phyloP scores from a whole-genome alignment of 2,113 vertebrate genomes.

The Apistogramma diplotaenia region DNA sequence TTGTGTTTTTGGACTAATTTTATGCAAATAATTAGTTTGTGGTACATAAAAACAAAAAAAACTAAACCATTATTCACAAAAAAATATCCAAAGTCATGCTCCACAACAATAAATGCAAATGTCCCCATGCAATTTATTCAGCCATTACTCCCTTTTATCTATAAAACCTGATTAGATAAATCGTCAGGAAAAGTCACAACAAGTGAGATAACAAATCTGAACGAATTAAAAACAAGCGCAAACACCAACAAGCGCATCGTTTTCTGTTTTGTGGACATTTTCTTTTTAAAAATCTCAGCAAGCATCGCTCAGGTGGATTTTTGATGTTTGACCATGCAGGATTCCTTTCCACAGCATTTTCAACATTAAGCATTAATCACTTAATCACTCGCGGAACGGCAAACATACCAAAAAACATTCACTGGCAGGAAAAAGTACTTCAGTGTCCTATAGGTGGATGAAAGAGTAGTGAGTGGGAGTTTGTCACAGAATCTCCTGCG shows the following conservation, averaged over 20 bases:
- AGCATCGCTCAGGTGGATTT: background rate
- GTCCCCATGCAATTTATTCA: background rate
- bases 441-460: slow-evolving; percentile 46
- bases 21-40: background rate
- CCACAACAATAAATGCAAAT: background rate
- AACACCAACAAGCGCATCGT: background rate
- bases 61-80: background rate
- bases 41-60: background rate
- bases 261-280: background rate
- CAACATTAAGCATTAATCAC: slow-evolving; percentile 20
- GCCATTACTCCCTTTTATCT: background rate
- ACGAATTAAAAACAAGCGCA: background rate
- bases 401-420: slow-evolving; percentile 44
- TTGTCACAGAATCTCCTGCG: slow-evolving; percentile 22
- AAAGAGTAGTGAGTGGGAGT: slow-evolving; percentile 23
- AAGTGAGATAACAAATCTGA: background rate
- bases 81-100: background rate
- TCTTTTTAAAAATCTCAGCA: background rate
- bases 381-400: background rate
- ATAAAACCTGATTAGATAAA: background rate
- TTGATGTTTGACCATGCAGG: background rate
- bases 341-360: background rate
- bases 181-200: background rate
- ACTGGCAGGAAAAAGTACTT: slow-evolving; percentile 37
- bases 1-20: background rate